A percentile compares a stretch with the other conserved stretches of the same genome.
Conservation (phyloP, 2,888 invertebrate species). For the Aporophyla lueneburgensis region DNA sequence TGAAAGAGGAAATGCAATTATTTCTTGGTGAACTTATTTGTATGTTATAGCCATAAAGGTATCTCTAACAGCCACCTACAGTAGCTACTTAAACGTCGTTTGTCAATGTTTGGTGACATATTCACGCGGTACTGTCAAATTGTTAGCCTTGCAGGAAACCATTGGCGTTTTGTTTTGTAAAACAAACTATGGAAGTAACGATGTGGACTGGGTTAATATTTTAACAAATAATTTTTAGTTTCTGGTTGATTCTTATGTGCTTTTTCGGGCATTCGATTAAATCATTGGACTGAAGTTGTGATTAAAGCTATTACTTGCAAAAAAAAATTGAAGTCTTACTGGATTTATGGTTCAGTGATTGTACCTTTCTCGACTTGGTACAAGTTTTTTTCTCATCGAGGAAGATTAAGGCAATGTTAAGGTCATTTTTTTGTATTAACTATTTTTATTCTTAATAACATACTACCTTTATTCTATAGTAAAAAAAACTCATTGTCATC, state of each 20-base stretch:
- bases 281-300: background rate
- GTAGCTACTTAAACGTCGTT: conserved; percentile 43
- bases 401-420: background rate
- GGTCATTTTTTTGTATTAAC: background rate
- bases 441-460: background rate
- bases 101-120: conserved; percentile 73
- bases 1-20: background rate
- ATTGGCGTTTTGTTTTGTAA: conserved; percentile 17
- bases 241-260: background rate
- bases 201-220: background rate
- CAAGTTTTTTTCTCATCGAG: conserved; percentile 12
- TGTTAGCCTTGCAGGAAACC: conserved; percentile 26
- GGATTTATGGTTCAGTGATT: conserved; percentile 7
- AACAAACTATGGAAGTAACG: conserved; percentile 23
- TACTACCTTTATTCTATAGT: too few relatives aligned
- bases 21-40: background rate
- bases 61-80: background rate
- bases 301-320: background rate
- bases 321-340: background rate
- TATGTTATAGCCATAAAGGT: background rate
- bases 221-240: background rate
- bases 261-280: background rate
- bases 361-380: conserved; percentile 18
- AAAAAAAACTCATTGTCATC: background rate
- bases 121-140: conserved; percentile 76